Evolutionary conservation across 2,113 vertebrate genomes (phyloP), one percentile per base, ranked within the genome.

Genomic region (Platanista minor): DNA sequence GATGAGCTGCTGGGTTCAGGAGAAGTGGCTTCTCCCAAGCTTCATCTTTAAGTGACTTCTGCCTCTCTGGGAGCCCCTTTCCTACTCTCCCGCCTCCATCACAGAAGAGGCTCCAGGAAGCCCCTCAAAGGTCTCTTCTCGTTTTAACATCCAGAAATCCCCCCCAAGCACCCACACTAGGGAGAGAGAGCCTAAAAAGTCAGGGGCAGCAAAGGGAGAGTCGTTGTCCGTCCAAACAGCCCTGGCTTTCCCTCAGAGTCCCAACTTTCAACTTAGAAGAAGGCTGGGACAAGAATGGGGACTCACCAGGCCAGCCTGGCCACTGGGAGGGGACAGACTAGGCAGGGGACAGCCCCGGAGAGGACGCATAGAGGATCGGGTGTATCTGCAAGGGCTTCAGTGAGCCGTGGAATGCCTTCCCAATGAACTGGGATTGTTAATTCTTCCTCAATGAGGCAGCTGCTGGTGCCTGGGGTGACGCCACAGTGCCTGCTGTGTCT

Each of bases 381-480:
- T 75, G 89, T 12, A 96, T 91, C 96, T 91, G 93, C 87, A 88
- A 66, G 92, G 71, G 90, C 90, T 96, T 96, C 97, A 97, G 67
- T 88, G 97, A 98, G 96, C 92, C 94, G 54, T 66, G 86, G 95
- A 98, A 97, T 96, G 97, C 83, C 97, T 90, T 95, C 83, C 93
- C 95, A 83, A 90, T 31, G 62, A 94, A 91, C 91, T 39, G 84
- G 96, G 93, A 88, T 97, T 84, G 10, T 98, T 97, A 97, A 98
- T 98, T 98, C 98, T 97, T 61, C 95, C 98, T 62, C 77, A 98
- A 95, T 18, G 96, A 98, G 98, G 97, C 97, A 90, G 95, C 97
- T 81, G 36, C 89, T 1, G 43, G 57, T 25, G 96, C 93, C 94
- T 78, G 81, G 31, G 96, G 96, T 92, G 31, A 72, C 0, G 0